These are phyloP conservation scores for Micropterix aruncella DNA, from an alignment of 2,888 invertebrate species.

Conservation along the genomic window DNA sequence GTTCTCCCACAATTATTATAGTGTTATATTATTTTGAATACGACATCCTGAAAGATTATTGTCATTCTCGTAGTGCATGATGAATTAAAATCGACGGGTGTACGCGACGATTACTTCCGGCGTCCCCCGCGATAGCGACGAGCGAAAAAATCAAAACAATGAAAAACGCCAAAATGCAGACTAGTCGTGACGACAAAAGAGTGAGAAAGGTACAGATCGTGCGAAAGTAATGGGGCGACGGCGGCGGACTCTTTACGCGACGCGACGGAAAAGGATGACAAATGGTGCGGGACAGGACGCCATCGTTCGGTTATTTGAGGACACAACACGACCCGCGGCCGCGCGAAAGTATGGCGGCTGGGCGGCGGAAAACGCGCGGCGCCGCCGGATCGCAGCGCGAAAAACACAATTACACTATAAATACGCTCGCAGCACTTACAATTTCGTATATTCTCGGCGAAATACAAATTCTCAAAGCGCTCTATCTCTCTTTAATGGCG, in stretches of 20 bases:
- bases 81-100: too few relatives aligned
- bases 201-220: slow-evolving; percentile 20
- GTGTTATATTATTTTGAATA: too few relatives aligned
- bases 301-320: not conserved
- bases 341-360: not conserved
- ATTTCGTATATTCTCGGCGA: not conserved
- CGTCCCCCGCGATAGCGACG: too few relatives aligned
- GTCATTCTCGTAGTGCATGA: too few relatives aligned
- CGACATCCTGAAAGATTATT: too few relatives aligned
- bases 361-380: not conserved
- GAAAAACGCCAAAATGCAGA: too few relatives aligned
- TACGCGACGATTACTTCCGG: too few relatives aligned
- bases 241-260: slow-evolving; percentile 19
- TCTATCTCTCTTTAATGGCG: slow-evolving; percentile 35
- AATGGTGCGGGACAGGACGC: slow-evolving; percentile 24
- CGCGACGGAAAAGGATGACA: slow-evolving; percentile 43
- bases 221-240: slow-evolving; percentile 33
- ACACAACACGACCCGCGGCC: slow-evolving; percentile 1
- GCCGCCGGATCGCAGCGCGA: not conserved
- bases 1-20: too few relatives aligned
- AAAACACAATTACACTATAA: not conserved
- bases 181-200: too few relatives aligned
- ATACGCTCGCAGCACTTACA: not conserved
- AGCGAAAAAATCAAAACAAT: too few relatives aligned
- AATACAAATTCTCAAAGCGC: slow-evolving; percentile 16